Evolutionary conservation across 1,140 invertebrate species (phyloP), one percentile per base, ranked within the genome.

Genomic region (Drosophila pachea): DNA sequence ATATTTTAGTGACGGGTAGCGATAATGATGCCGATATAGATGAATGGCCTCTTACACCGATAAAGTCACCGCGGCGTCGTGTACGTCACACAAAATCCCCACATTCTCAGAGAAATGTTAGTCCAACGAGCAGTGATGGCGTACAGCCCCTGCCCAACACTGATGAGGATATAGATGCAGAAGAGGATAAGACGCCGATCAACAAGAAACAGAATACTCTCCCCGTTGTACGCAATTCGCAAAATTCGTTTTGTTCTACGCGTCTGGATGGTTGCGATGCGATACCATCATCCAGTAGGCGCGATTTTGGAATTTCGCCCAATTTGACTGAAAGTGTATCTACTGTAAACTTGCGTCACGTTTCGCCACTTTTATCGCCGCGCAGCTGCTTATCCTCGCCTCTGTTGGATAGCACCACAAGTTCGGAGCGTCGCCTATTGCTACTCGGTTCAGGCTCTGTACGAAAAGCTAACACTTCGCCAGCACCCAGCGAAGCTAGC

Each of bases 321-420:
- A 87, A 64, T 59, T 38, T 84, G n/a, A 63, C 45, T 0, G 72
- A 67, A 4, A 76, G 54, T 40, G 54, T 33, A 16, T 56, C 54
- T 9, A 31, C 16, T 14, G 29, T 29, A 4, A 33, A 67, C 45
- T 40, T 61, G 36, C 67, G 50, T 4, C 47, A 78, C 6, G 47
- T 68, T 5, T 88, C 86, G 2, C 86, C 86, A 0, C 16, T 88
- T 6, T 77, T 76, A 4, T 88, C 86, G 31, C 86, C 86, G 1
- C 65, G 86, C 1, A 88, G 86, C 31, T 88, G 78, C 29, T 49
- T 86, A 4, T 86, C 86, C 0, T 88, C 86, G 7, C 87, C 87
- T 0, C 42, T 77, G 7, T 42, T 83, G 36, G 87, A 88, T 47
- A 82, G 78, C 55, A 86, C 73, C 8, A 77, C 70, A 7, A 84